Evolutionary conservation across 2,113 vertebrate species (phyloP).

Genomic region (Salvelinus namaycush): DNA sequence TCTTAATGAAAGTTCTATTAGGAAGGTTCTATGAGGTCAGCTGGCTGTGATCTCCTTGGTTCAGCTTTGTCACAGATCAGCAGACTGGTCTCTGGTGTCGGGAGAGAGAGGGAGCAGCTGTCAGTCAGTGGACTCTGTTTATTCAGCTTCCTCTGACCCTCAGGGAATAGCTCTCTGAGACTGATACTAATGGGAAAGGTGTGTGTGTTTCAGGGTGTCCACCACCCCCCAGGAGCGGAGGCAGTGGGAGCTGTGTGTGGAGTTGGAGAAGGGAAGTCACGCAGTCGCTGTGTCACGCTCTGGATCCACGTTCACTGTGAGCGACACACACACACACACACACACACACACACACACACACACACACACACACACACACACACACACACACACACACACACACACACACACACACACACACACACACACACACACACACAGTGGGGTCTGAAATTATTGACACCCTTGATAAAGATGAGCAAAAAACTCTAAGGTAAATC

Average conservation of each 20-base stretch:
- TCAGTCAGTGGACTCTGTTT: too few relatives aligned
- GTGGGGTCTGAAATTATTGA: too few relatives aligned
- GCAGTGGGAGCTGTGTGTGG: slow-evolving; percentile 78
- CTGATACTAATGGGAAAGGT: not conserved
- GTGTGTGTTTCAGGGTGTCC: not conserved
- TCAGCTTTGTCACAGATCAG: too few relatives aligned
- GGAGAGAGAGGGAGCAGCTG: too few relatives aligned
- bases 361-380: not conserved
- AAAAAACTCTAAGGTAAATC: too few relatives aligned
- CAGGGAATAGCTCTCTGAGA: too few relatives aligned
- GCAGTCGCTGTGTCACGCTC: slow-evolving; percentile 58
- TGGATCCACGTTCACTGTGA: slow-evolving; percentile 74
- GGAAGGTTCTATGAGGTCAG: too few relatives aligned
- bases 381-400: not conserved
- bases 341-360: slow-evolving; percentile 2
- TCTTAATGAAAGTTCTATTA: too few relatives aligned
- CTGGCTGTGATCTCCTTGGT: too few relatives aligned
- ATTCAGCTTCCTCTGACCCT: too few relatives aligned
- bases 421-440: not conserved
- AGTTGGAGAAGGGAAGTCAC: slow-evolving; percentile 67
- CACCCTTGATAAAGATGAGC: too few relatives aligned
- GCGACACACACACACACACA: slow-evolving; percentile 5
- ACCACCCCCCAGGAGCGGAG: slow-evolving; percentile 59
- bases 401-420: not conserved
- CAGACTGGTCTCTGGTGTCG: too few relatives aligned